Evolutionary conservation across 1,140 invertebrate genomes (phyloP), one percentile per base, ranked within the genome.

Genomic region (Oryzaephilus surinamensis): DNA sequence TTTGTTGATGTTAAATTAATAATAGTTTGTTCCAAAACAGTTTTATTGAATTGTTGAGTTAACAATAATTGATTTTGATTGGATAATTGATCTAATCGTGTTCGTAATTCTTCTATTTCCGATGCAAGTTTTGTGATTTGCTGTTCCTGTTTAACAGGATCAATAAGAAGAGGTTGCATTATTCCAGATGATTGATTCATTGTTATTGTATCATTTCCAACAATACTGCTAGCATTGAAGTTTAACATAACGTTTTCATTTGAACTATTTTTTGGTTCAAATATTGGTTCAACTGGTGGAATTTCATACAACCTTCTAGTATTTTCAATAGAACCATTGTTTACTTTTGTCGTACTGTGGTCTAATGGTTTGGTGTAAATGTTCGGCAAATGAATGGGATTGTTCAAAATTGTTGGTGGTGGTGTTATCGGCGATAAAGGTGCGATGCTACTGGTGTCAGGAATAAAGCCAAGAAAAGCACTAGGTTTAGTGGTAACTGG

Each of bases 401-500:
- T 8, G 6, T 27, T 15, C 13, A 36, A 36, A 14, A 33, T 39
- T 11, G 23, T 7, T 3, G 45, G 19, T 26, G 38, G 28, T 14
- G 18, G 32, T 16, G 38, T 38, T 8, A 41, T 10, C 10, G 49
- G 32, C 16, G 36, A 15, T 20, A 38, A 23, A 10, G 38, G 18
- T 24, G n/a, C n/a, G n/a, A n/a, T n/a, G n/a, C n/a, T n/a, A 17
- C 37, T 40, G 12, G 36, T 28, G 35, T 46, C 23, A 24, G 50
- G 34, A 16, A 49, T 43, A 31, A 48, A 51, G 8, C 55, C 57
- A 12, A 58, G 37, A 33, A 54, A 58, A 7, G 43, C 52, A 24
- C 57, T 60, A 15, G 51, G 52, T 42, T 52, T 19, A 60, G 66
- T 23, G 57, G 65, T 28, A 55, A 58, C 57, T 23, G 72, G 62